Conservation (phyloP, 1,140 invertebrate genomes). For the Hormaphis cornu region DNA sequence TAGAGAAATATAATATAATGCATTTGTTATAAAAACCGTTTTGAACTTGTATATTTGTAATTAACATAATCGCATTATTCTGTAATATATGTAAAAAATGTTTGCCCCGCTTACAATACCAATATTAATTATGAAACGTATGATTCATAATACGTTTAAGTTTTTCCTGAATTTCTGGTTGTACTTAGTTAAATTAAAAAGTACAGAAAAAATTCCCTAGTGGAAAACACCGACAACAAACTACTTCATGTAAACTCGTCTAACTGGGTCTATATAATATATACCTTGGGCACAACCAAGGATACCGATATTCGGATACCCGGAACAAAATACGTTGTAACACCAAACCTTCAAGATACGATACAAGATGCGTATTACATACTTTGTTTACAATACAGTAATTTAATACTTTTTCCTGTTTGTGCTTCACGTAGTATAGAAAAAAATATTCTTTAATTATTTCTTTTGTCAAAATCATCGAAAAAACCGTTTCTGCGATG, state of each 20-base stretch:
- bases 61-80: no score
- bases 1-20: no score
- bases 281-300: background rate
- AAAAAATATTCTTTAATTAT: background rate
- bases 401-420: conserved; percentile 6
- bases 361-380: conserved; percentile 7
- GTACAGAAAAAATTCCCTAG: background rate
- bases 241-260: background rate
- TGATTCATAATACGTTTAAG: background rate
- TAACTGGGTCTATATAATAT: conserved; percentile 7
- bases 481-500: no score
- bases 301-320: conserved; percentile 4
- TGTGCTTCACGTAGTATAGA: background rate
- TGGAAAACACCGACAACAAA: background rate
- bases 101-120: no score
- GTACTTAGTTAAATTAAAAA: background rate
- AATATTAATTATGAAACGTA: no score
- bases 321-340: conserved; percentile 7
- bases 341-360: conserved; percentile 4
- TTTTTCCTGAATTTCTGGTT: background rate
- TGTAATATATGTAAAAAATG: no score
- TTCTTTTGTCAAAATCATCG: background rate
- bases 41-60: no score
- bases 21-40: no score
- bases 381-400: background rate